Conservation (phyloP, 2,888 invertebrate genomes). For the Eristalis tenax region DNA sequence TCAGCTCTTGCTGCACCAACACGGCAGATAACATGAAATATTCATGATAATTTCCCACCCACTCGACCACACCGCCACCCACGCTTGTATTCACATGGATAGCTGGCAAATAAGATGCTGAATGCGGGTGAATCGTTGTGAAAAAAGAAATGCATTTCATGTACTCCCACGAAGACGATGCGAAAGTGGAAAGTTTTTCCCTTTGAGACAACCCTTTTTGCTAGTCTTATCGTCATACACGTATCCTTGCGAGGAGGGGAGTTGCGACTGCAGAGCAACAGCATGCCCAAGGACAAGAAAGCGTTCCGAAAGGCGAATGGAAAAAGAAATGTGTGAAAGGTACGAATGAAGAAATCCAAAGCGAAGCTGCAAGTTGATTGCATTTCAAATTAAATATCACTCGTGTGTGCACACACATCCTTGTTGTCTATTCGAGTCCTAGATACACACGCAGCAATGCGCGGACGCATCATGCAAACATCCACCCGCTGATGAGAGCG, state of each 20-base stretch:
- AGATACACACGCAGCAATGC: constrained; percentile 1
- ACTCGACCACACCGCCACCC: not conserved
- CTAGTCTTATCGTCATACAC: not conserved
- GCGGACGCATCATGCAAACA: not conserved
- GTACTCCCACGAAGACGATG: constrained; percentile 29
- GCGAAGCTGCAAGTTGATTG: constrained; percentile 44
- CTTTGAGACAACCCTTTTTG: constrained; percentile 6
- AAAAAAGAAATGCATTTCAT: constrained; percentile 55
- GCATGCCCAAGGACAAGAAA: constrained; percentile 31
- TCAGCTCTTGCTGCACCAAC: constrained; percentile 24
- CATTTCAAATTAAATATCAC: constrained; percentile 62
- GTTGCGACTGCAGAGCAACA: too few species aligned
- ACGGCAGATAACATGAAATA: constrained; percentile 54
- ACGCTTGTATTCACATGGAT: not conserved
- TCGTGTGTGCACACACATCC: constrained; percentile 1
- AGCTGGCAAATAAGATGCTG: constrained; percentile 32
- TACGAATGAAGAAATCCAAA: not conserved
- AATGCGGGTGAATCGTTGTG: constrained; percentile 57
- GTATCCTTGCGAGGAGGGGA: too few species aligned
- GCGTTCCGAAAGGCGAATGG: not conserved
- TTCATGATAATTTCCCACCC: constrained; percentile 43
- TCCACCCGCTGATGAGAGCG: not conserved
- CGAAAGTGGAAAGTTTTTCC: constrained; percentile 27
- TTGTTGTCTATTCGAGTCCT: constrained; percentile 23
- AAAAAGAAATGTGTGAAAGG: not conserved